Conservation (phyloP, 1,140 invertebrate species). For the Pogonognathellus flavescens region DNA sequence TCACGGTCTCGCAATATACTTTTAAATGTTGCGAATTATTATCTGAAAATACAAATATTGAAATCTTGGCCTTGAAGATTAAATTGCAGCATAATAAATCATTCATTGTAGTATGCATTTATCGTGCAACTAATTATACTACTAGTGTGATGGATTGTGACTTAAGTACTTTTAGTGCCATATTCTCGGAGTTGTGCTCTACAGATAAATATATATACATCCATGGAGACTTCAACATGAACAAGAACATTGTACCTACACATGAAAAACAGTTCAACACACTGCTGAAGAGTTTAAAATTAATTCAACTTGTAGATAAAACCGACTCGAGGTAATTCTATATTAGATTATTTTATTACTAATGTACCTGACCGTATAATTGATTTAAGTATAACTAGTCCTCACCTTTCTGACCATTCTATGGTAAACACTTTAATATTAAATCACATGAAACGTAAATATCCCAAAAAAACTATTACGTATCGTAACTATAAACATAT, state of each 20-base stretch:
- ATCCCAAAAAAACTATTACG: not conserved
- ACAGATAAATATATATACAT: not conserved
- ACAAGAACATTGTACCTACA: no score
- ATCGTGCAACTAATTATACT: conserved; percentile 9
- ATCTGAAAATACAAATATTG: not conserved
- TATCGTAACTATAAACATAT: not conserved
- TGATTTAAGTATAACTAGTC: not conserved
- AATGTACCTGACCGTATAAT: not conserved
- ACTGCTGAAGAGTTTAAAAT: not conserved
- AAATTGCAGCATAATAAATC: not conserved
- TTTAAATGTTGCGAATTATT: not conserved
- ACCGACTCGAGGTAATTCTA: not conserved
- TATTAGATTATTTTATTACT: conserved; percentile 14
- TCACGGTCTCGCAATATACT: not conserved
- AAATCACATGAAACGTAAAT: not conserved
- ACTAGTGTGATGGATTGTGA: not conserved
- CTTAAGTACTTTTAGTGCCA: not conserved
- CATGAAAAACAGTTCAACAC: not conserved
- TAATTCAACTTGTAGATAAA: not conserved
- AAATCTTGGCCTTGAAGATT: not conserved
- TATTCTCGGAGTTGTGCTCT: not conserved
- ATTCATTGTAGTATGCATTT: conserved; percentile 16
- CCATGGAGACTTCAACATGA: conserved; percentile 10
- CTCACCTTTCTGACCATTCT: not conserved
- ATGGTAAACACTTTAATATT: not conserved